A percentile compares a stretch with the other conserved stretches of the same genome.
Evolutionary conservation across 2,888 invertebrate genomes (phyloP).

Genomic region (Entomobrya proxima): DNA sequence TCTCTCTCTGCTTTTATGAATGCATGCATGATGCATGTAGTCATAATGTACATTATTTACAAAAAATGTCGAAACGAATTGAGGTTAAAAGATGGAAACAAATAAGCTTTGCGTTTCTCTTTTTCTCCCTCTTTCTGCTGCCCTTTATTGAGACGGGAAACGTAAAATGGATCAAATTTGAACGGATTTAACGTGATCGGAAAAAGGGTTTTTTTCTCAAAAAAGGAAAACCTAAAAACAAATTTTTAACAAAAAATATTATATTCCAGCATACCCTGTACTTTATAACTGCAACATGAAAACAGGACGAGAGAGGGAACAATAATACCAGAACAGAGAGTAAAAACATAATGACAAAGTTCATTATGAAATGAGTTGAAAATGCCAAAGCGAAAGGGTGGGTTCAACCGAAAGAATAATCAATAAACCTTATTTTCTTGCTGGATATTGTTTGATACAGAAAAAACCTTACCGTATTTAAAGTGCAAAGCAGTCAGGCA

Average conservation of each 20-base stretch:
- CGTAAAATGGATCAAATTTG: conserved; percentile 69
- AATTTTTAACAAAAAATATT: conserved; percentile 49
- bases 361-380: conserved; percentile 63
- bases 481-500: conserved; percentile 26
- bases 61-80: conserved; percentile 65
- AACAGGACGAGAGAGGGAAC: conserved; percentile 14
- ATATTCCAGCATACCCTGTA: conserved; percentile 5
- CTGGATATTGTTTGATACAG: conserved; percentile 51
- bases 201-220: conserved; percentile 55
- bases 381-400: conserved; percentile 62
- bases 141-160: conserved; percentile 50
- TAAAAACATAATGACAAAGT: conserved; percentile 63
- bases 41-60: conserved; percentile 36
- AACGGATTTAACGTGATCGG: conserved; percentile 58
- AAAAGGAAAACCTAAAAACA: conserved; percentile 56
- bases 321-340: not conserved
- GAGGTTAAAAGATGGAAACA: conserved; percentile 61
- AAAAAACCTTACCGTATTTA: conserved; percentile 56
- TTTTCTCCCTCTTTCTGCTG: not conserved
- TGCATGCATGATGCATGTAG: conserved; percentile 10
- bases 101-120: conserved; percentile 27
- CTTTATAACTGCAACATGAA: not conserved
- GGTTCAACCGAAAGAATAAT: conserved; percentile 49
- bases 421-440: conserved; percentile 55
- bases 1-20: not conserved